phyloP scores from a whole-genome alignment of 92 coral and sea anemone genomes.

The Phenganax subtilis region DNA sequence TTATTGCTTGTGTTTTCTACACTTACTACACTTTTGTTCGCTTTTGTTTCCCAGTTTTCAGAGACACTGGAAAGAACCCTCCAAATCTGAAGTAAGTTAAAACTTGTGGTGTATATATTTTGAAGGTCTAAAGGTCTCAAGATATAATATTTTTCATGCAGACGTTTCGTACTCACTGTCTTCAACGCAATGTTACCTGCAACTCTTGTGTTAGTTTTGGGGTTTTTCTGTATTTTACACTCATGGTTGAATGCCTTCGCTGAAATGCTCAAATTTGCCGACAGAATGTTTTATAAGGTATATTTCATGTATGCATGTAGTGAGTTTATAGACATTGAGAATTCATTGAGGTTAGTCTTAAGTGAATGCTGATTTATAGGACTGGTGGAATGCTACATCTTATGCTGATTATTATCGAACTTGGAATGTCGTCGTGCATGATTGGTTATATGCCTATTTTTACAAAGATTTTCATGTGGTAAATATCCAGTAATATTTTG shows the following conservation, averaged over 20 bases:
- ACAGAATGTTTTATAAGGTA: conserved; percentile 97
- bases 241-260: conserved; percentile 99
- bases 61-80: conserved; percentile 84
- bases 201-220: conserved; percentile 88
- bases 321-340: not conserved
- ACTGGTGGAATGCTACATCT: conserved; percentile 94
- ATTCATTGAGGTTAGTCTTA: not conserved
- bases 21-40: conserved; percentile 88
- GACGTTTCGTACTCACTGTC: conserved; percentile 73
- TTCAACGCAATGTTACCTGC: conserved; percentile 97
- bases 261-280: conserved; percentile 97
- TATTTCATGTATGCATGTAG: not conserved
- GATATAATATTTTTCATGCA: conserved; percentile 22
- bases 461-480: conserved; percentile 70
- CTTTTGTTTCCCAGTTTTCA: conserved; percentile 91
- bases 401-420: conserved; percentile 87
- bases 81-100: conserved; percentile 80
- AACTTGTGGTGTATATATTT: not conserved
- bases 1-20: conserved; percentile 75
- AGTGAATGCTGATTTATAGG: conserved; percentile 46
- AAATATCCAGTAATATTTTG: not conserved
- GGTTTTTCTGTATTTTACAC: conserved; percentile 90
- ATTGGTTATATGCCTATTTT: conserved; percentile 84
- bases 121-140: not conserved
- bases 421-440: conserved; percentile 98